These are phyloP conservation scores for Octodonta nipae DNA, from an alignment of 2,888 invertebrate species.

Conservation along the genomic window DNA sequence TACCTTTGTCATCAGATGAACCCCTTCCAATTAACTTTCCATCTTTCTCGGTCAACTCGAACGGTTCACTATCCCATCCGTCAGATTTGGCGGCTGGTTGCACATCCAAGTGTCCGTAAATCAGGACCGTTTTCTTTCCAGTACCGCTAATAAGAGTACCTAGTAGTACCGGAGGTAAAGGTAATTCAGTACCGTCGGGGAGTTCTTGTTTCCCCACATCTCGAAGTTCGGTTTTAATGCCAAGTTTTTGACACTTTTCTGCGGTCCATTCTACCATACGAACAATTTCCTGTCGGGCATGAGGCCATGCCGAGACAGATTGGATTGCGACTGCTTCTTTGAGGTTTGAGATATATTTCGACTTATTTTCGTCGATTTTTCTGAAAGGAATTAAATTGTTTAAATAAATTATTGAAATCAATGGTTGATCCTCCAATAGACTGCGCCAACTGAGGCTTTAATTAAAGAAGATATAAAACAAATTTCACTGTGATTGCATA, in stretches of 20 bases:
- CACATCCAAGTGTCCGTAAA: constrained; percentile 97
- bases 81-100: constrained; percentile 87
- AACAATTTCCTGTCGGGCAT: constrained; percentile 64
- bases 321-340: constrained; percentile 78
- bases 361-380: constrained; percentile 63
- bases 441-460: neutral
- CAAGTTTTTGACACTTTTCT: constrained; percentile 42
- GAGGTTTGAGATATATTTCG: constrained; percentile 61
- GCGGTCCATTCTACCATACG: constrained; percentile 53
- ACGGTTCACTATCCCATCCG: constrained; percentile 94
- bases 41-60: constrained; percentile 73
- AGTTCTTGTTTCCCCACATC: constrained; percentile 48
- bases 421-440: no score
- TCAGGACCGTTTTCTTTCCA: constrained; percentile 79
- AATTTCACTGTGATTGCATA: no score
- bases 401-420: no score
- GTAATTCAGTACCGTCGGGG: constrained; percentile 55
- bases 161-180: constrained; percentile 74
- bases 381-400: no score
- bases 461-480: constrained; percentile 3
- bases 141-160: constrained; percentile 68
- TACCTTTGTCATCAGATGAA: constrained; percentile 86
- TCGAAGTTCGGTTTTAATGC: constrained; percentile 14
- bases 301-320: constrained; percentile 83
- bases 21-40: constrained; percentile 82